These are phyloP conservation scores for Gibbula magus DNA, from an alignment of 2,888 invertebrate genomes.

Conservation along the genomic window DNA sequence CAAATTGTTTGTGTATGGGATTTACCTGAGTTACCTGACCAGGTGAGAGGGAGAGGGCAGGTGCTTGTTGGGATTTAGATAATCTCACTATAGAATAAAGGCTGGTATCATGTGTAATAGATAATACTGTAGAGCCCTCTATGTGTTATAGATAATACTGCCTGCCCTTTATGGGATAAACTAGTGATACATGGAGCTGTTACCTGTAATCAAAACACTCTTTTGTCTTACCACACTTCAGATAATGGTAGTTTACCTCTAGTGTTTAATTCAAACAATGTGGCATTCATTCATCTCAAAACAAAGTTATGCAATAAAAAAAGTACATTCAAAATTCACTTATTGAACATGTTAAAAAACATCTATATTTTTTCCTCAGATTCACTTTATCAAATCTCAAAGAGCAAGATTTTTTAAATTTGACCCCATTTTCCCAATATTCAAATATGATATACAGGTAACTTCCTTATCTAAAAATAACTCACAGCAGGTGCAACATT, in stretches of 20 bases:
- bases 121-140: neutral
- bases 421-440: neutral
- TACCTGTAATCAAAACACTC: no score
- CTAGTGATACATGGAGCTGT: neutral
- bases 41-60: neutral
- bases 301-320: neutral
- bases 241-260: no score
- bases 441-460: no score
- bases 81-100: neutral
- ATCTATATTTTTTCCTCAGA: neutral
- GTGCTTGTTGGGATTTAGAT: slow-evolving; percentile 9
- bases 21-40: slow-evolving; percentile 5
- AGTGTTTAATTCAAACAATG: no score
- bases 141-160: neutral
- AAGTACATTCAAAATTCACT: no score
- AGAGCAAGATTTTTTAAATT: neutral
- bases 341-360: no score
- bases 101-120: slow-evolving; percentile 2
- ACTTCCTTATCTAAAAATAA: no score
- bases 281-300: neutral
- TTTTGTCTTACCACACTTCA: no score
- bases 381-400: neutral
- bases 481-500: no score
- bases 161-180: neutral
- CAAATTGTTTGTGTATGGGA: neutral